These are phyloP conservation scores for Bovichtus variegatus DNA, from an alignment of 2,797 vertebrate species.

Conservation along the genomic window DNA sequence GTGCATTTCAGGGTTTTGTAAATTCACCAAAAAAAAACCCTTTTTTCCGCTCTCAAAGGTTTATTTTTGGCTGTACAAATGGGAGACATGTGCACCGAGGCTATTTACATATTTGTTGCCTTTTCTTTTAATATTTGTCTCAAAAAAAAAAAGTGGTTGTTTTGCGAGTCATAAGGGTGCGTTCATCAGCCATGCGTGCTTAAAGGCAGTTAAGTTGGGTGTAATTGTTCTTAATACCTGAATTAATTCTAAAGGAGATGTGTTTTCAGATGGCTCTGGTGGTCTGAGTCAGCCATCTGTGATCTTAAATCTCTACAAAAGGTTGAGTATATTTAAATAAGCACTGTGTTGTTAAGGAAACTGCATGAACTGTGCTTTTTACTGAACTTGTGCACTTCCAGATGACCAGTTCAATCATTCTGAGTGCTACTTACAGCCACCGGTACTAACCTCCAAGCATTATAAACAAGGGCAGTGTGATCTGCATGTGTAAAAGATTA, in stretches of 20 bases:
- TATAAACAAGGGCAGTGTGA: background rate
- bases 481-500: constrained; percentile 18
- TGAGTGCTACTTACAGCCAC: constrained; percentile 13
- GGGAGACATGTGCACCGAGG: background rate
- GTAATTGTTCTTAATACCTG: constrained; percentile 30
- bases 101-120: constrained; percentile 4
- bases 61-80: constrained; percentile 19
- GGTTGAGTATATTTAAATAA: constrained; percentile 35
- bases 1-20: constrained; percentile 13
- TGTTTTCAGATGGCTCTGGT: constrained; percentile 20
- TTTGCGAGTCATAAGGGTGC: background rate
- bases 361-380: constrained; percentile 54
- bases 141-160: background rate
- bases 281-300: constrained; percentile 40
- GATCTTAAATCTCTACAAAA: constrained; percentile 36
- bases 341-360: constrained; percentile 50
- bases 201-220: constrained; percentile 23
- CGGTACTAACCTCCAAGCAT: background rate
- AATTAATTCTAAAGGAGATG: constrained; percentile 21
- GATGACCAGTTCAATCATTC: constrained; percentile 11
- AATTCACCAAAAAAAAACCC: constrained; percentile 7
- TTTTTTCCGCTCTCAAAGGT: background rate
- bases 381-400: constrained; percentile 21
- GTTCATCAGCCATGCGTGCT: constrained; percentile 4
- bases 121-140: constrained; percentile 8